Conservation (phyloP, 2,113 vertebrate species). For the Hydropotes inermis region DNA sequence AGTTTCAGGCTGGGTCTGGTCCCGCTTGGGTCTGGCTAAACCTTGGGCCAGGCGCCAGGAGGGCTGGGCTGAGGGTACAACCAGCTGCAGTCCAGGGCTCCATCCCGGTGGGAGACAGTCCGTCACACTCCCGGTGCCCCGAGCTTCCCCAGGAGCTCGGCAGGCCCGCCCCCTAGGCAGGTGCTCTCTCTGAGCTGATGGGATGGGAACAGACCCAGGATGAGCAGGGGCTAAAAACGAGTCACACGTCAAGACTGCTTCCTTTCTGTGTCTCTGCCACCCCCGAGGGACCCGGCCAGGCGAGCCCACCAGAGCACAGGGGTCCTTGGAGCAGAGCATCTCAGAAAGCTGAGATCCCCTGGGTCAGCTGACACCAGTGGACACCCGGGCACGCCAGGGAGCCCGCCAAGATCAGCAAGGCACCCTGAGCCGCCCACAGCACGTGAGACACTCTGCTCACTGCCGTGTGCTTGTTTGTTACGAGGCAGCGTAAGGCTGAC, state of each 20-base stretch:
- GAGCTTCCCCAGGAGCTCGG: fast-evolving
- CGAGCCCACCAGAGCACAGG: fast-evolving
- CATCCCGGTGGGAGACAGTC: fast-evolving
- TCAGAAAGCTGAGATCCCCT: not conserved
- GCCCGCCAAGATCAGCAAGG: not conserved
- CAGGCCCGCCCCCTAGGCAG: fast-evolving
- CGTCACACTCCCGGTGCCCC: fast-evolving
- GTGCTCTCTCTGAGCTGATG: not conserved
- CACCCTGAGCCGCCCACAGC: not conserved
- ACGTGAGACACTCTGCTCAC: fast-evolving
- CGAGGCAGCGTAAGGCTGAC: fast-evolving
- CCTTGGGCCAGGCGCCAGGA: not conserved
- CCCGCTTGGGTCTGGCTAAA: not conserved
- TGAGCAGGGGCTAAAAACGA: fast-evolving
- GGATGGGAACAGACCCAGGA: fast-evolving
- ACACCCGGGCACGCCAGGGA: not conserved
- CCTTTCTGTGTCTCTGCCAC: not conserved
- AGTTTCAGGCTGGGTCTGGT: not conserved
- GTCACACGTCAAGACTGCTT: fast-evolving
- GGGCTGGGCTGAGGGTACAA: not conserved
- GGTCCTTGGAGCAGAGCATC: fast-evolving
- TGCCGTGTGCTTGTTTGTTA: fast-evolving
- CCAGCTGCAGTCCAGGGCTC: not conserved
- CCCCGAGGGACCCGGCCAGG: fast-evolving
- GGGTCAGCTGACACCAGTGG: not conserved